Evolutionary conservation across 2,888 invertebrate genomes (phyloP), one percentile per base, ranked within the genome.

Genomic region (Oligia fasciuncula): DNA sequence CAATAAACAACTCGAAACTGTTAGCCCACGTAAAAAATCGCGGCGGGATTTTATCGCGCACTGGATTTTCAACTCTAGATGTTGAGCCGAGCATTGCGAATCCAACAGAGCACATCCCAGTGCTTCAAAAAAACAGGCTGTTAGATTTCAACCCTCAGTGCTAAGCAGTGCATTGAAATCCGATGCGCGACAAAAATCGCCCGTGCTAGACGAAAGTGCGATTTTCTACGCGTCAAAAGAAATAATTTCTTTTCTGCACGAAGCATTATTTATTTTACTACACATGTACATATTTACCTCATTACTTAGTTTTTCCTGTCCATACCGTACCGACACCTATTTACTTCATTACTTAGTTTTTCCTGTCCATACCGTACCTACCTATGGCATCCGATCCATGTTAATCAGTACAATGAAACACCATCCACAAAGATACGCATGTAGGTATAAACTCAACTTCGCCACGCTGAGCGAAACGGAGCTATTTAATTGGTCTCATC

Each of bases 401-500:
- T n/a, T 29, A 23, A 23, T 40, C 0, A 14, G 14, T 49, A 49
- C 4, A 69, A 9, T 43, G 51, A 69, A 54, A 13, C 17, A 6
- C 40, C 49, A 43, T 13, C 2, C 11, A 54, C 29, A 46, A 46
- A 46, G 11, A 73, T 73, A 62, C 29, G 57, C 35, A 62, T 29
- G 29, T 63, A 63, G 57, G 57, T 67, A 67, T 51, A 77, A 73
- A 65, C 57, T 51, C 60, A 76, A 76, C 46, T 23, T 49, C 13
- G 67, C 57, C 13, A 3, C 49, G 49, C 35, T 67, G 63, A 79
- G 63, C 71, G 60, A 79, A 76, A 72, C 76, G 54, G 67, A 46
- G 35, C 62, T 62, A 77, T 54, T 77, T 83, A 87, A 81, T 83
- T 81, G 76, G 72, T 76, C 17, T 77, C 67, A 85, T 86, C 85